These are phyloP conservation scores for Drosophila neoperkinsi DNA, from an alignment of 2,888 invertebrate species.

Conservation along the genomic window DNA sequence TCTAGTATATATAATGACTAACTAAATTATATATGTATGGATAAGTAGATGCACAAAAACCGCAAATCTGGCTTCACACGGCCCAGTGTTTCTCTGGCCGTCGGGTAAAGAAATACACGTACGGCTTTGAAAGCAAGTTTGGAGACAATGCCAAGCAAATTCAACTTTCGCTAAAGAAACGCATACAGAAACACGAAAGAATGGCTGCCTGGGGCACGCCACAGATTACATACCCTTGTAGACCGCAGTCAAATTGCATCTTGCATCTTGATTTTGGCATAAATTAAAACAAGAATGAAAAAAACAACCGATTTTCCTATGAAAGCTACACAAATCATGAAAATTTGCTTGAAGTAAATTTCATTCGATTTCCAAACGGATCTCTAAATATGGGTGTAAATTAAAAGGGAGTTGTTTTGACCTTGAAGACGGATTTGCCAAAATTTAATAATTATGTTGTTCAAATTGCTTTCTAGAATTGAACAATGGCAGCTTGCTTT, in stretches of 20 bases:
- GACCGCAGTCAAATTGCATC: background rate
- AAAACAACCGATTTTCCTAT: background rate
- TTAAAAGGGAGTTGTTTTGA: background rate
- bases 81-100: background rate
- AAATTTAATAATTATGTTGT: too few species aligned
- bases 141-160: background rate
- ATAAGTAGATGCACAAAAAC: background rate
- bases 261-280: background rate
- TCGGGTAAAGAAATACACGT: background rate
- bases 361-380: background rate
- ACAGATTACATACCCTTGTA: background rate
- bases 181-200: background rate
- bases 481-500: background rate
- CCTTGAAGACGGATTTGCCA: background rate
- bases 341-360: background rate
- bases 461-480: background rate
- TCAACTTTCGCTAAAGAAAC: background rate
- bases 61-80: too few species aligned
- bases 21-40: background rate
- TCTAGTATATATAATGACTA: background rate
- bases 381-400: background rate
- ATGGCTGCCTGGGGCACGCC: background rate
- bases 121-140: background rate
- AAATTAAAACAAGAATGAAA: background rate
- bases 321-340: background rate